Evolutionary conservation across 2,113 vertebrate genomes (phyloP), one percentile per base, ranked within the genome.

Genomic region (Esox niger): DNA sequence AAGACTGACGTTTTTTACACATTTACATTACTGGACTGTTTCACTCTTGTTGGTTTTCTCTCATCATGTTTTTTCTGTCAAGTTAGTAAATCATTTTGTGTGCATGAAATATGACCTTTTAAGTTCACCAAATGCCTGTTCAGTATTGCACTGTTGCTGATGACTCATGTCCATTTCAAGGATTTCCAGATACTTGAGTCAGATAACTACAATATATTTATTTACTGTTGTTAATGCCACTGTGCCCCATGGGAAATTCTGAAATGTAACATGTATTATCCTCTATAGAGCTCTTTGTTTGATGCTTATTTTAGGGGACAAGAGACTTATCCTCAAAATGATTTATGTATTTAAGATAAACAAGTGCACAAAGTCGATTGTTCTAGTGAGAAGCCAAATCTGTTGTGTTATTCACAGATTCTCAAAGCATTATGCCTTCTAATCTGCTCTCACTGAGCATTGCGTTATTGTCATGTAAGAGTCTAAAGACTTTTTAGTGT

Each of bases 321-420:
- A 38, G 35, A 38, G 35, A 11, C 35, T 38, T 11, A 38, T 38
- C 35, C 35, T 38, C 4, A 38, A 38, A 52, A 17, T 21, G 47
- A 52, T 52, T 52, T 23, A 21, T 52, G 20, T 52, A 21, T 52
- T 52, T 52, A 52, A 52, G 47, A 52, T 21, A 21, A 21, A 52
- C 47, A 52, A 52, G n/a, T 52, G 47, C n/a, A 52, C 47, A 52
- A 52, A 52, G 38, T n/a, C n/a, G n/a, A n/a, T n/a, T n/a, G n/a
- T n/a, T n/a, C n/a, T n/a, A n/a, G 13, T 15, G 38, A 43, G 38
- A 43, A n/a, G n/a, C n/a, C n/a, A 4, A 43, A 43, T 17, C 38
- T 43, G 38, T 43, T 1, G 38, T 4, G 38, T 43, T 43, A 43
- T 43, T 43, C 17, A 43, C 13, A 17, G 38, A 15, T 43, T 15